A percentile compares a stretch with the other conserved stretches of the same genome.
Evolutionary conservation across 1,140 invertebrate species (phyloP).

Genomic region (Palaemon carinicauda): DNA sequence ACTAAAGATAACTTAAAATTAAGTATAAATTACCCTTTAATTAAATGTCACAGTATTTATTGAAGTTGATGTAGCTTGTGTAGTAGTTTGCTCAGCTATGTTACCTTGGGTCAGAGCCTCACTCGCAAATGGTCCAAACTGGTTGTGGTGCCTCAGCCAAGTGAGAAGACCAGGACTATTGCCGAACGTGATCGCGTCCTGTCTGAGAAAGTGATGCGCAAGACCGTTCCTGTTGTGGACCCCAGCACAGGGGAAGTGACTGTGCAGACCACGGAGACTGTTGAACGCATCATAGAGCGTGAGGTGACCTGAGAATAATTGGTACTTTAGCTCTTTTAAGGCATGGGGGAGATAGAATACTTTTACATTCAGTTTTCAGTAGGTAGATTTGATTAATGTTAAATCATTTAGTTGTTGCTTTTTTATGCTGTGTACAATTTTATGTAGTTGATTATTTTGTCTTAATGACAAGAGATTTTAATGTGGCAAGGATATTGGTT

Average conservation of each 20-base stretch:
- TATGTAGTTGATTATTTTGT: no score
- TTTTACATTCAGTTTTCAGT: background rate
- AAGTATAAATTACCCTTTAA: no score
- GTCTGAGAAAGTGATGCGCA: constrained; percentile 46
- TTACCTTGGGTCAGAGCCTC: constrained; percentile 28
- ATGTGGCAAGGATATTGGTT: no score
- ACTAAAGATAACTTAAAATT: no score
- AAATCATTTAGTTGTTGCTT: no score
- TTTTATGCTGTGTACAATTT: no score
- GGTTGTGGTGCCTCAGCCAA: constrained; percentile 41
- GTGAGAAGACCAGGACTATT: constrained; percentile 38
- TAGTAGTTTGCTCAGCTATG: constrained; percentile 30
- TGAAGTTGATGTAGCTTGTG: background rate
- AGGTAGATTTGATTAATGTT: no score
- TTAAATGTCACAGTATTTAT: no score
- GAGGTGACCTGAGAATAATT: constrained; percentile 35
- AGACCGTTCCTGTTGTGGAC: constrained; percentile 38
- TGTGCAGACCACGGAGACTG: constrained; percentile 35
- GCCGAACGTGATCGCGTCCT: constrained; percentile 40
- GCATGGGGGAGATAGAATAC: background rate
- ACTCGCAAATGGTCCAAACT: constrained; percentile 48
- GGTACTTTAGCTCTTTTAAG: background rate
- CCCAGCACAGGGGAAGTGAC: constrained; percentile 39
- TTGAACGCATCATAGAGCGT: constrained; percentile 52
- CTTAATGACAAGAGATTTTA: no score